Conservation (phyloP, 1,140 invertebrate species). For the Brachionus paranguensis region DNA sequence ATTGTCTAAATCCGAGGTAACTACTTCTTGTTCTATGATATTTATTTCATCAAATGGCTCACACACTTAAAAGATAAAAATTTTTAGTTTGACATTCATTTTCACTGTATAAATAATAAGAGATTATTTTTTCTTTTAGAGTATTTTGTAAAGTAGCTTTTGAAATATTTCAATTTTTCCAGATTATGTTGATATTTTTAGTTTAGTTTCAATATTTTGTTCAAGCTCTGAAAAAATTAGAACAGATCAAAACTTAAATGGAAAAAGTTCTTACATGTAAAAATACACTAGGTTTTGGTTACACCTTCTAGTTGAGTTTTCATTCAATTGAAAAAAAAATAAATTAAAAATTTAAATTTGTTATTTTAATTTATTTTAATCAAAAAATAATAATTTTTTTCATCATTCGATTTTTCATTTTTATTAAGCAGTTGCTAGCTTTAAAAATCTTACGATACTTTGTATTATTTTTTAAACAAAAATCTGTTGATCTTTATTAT, state of each 20-base stretch:
- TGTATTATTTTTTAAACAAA: not conserved
- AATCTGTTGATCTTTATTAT: not conserved
- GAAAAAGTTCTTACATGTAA: not conserved
- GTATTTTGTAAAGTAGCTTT: not conserved
- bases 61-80: conserved; percentile 34
- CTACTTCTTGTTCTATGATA: conserved; percentile 22
- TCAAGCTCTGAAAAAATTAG: not conserved
- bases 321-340: not conserved
- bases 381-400: not conserved
- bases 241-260: not conserved
- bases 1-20: not conserved
- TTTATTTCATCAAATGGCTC: conserved; percentile 10
- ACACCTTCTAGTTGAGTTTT: not conserved
- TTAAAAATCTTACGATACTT: conserved; percentile 9
- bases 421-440: not conserved
- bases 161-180: not conserved
- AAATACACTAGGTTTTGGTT: not conserved
- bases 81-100: not conserved
- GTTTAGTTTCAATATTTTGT: not conserved
- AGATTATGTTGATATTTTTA: not conserved
- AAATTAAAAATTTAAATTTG: not conserved
- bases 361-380: conserved; percentile 9
- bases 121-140: not conserved
- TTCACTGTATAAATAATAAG: not conserved
- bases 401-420: not conserved